phyloP scores from a whole-genome alignment of 2,113 vertebrate species.

The Mustela lutreola region DNA sequence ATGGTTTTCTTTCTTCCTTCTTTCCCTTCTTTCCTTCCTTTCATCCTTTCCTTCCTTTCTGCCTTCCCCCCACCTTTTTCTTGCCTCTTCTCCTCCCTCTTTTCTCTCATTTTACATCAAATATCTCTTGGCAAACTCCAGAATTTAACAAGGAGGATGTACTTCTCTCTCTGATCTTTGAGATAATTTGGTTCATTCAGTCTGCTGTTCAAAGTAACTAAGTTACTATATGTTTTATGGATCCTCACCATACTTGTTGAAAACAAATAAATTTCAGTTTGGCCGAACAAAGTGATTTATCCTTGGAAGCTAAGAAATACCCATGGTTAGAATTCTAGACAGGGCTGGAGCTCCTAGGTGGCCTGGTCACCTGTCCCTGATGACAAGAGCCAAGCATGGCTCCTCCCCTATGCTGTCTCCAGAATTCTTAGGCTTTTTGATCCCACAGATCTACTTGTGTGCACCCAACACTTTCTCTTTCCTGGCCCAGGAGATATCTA shows the following conservation, averaged over 20 bases:
- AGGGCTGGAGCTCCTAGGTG: not conserved
- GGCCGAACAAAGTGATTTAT: not conserved
- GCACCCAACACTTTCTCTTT: not conserved
- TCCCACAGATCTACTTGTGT: too few species aligned
- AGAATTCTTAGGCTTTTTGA: not conserved
- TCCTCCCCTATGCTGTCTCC: not conserved
- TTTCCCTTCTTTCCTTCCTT: too few species aligned
- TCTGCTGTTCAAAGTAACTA: not conserved
- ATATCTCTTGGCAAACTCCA: not conserved
- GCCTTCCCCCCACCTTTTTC: not conserved
- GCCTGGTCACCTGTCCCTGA: too few species aligned
- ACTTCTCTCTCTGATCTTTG: not conserved
- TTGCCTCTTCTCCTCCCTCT: too few species aligned
- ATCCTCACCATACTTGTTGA: not conserved
- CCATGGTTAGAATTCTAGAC: not conserved
- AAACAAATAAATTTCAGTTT: not conserved
- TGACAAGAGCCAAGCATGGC: not conserved
- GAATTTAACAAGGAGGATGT: not conserved
- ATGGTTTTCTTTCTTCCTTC: not conserved
- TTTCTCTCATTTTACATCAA: not conserved
- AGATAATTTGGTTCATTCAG: not conserved
- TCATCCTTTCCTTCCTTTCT: not conserved
- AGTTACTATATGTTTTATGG: not conserved
- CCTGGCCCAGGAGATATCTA: not conserved
- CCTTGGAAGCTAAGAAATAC: not conserved